These are phyloP conservation scores for Danionella cerebrum DNA, from an alignment of 2,113 vertebrate genomes.

Conservation along the genomic window DNA sequence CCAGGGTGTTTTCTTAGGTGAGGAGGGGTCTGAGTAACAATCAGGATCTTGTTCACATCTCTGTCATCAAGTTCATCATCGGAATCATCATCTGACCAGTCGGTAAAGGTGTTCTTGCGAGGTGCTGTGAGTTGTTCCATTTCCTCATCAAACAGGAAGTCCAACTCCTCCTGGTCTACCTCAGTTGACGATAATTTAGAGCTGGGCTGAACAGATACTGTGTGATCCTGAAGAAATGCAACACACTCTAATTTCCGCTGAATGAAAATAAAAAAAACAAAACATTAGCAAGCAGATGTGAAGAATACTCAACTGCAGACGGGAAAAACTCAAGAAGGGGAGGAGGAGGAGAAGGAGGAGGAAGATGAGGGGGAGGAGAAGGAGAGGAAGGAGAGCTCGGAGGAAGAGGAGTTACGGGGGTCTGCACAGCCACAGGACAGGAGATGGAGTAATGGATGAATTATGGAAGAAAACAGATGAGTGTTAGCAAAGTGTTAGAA, in stretches of 20 bases:
- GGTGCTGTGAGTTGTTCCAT: slow-evolving; percentile 80
- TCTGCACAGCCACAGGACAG: background rate
- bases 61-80: slow-evolving; percentile 93
- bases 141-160: slow-evolving; percentile 94
- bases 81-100: slow-evolving; percentile 95
- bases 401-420: background rate
- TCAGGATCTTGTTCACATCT: slow-evolving; percentile 97
- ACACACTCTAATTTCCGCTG: background rate
- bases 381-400: background rate
- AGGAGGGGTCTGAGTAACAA: slow-evolving; percentile 92
- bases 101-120: slow-evolving; percentile 84
- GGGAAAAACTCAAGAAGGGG: slow-evolving; percentile 10
- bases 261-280: background rate
- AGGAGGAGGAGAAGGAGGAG: background rate
- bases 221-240: slow-evolving; percentile 60
- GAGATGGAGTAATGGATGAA: background rate
- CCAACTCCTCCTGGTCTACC: slow-evolving; percentile 80
- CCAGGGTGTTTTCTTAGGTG: slow-evolving; percentile 92
- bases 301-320: slow-evolving; percentile 37
- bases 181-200: slow-evolving; percentile 31
- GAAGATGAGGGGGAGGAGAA: background rate
- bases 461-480: background rate
- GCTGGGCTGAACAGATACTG: slow-evolving; percentile 6
- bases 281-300: background rate
- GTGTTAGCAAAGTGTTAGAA: background rate